Base-by-base conservation (phyloP, 2,797 vertebrate species). In the Argentina silus region DNA sequence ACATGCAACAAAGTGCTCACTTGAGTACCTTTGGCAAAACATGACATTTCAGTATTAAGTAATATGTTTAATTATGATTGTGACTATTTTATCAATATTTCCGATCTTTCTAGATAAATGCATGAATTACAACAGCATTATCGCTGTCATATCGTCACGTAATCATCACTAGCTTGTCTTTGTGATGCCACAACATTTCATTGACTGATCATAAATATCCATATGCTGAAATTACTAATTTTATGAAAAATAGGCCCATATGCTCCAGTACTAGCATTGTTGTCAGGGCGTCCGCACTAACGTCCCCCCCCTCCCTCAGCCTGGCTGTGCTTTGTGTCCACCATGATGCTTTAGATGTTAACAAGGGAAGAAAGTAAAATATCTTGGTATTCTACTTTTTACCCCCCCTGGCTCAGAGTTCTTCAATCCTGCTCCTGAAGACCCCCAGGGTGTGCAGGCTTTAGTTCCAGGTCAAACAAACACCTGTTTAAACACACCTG, bases 381-480 rank as follows among this genome's bases (percentile, higher is more conserved):
- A 77, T 70, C 50, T 9, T n/a, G 7, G 62, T 63, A 44, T 81
- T 73, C 76, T 65, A 27, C 56, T 78, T 63, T 78, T 80, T 67
- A 57, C 56, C 61, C 57, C 23, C 23, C 21, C 23, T 12, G 56
- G 21, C 6, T n/a, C 14, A 53, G 51, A 53, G 9, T 10, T 5
- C 7, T 7, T 17, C 27, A 36, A 36, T 36, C 27, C 27, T 36
- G 27, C 27, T 36, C 27, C 27, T 36, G 27, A 36, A 36, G 27
- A 4, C 4, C 27, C 27, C 27, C 27, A 36, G 27, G 27, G 27
- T 36, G 27, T 36, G 27, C 27, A 36, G 27, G 27, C 27, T 36
- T 36, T 36, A 36, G 4, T 36, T 36, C 27, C 27, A 36, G 27
- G 27, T 36, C 27, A 4, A 36, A 36, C 27, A 36, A 36, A 36